Base-by-base conservation (phyloP, 1,140 invertebrate species). In the Varroa destructor region DNA sequence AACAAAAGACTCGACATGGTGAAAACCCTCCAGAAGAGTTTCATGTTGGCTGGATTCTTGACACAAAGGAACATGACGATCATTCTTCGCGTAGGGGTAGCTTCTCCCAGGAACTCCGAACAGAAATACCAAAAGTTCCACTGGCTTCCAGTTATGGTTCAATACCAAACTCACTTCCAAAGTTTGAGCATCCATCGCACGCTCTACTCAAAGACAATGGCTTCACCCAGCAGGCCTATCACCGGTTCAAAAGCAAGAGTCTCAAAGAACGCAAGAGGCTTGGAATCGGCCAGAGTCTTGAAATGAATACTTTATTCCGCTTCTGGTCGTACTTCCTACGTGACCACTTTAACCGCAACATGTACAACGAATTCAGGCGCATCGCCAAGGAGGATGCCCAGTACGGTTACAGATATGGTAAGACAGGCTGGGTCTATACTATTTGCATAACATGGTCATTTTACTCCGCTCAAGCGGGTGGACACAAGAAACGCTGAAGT, bases 301-400 rank as follows among this genome's bases (percentile, higher is more conserved):
- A 96, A 80, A 97, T 97, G 93, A 96, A 97, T 79, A 97, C 93
- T 0, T 83, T 97, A 1, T 97, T 93, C 82, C 84, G 96, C 73
- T 99, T 99, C 83, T 99, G 96, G 96, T 98, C 95, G 40, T 97
- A 98, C 85, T 99, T 99, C 83, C 84, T 99, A 57, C 83, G 95
- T 71, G 93, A 98, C 79, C 94, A 98, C 80, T 99, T 97, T 81
- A 98, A 98, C 82, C 86, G 89, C 76, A 94, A 89, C 75, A 98
- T 99, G 95, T 99, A 97, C 80, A 87, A 90, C 74, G 96, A 99
- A 81, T 99, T 99, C 80, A 87, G 86, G 77, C 84, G 83, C 58
- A 78, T 96, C 71, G 93, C 95, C 5, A 84, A 89, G 71, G 95
- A 99, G 82, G 96, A 99, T 84, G 90, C 93, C 0, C 82, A 83